These are phyloP conservation scores for Chondrosia reniformis DNA, from an alignment of 37 sponge, comb jelly and placozoan genomes.

Conservation along the genomic window DNA sequence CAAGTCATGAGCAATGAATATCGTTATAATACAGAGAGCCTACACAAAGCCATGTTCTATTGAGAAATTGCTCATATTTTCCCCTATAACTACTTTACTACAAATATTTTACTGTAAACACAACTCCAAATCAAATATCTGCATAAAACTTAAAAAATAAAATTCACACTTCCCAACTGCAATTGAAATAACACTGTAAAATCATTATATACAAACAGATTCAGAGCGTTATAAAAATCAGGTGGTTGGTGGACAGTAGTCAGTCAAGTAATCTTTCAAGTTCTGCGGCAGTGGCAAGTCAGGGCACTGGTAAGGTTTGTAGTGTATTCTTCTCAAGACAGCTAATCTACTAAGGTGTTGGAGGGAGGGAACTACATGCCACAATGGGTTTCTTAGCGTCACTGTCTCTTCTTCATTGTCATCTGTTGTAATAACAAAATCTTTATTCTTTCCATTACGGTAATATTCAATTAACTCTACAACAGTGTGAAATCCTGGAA, in stretches of 20 bases:
- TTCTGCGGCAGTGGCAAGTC: constrained; percentile 58
- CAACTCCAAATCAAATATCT: too few species aligned
- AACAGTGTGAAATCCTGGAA: constrained; percentile 67
- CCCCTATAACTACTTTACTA: too few species aligned
- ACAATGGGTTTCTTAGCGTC: constrained; percentile 60
- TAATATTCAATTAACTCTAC: constrained; percentile 81
- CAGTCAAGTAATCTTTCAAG: constrained; percentile 49
- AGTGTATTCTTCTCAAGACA: constrained; percentile 32
- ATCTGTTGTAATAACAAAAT: constrained; percentile 65
- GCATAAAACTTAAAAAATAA: too few species aligned
- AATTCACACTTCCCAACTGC: too few species aligned
- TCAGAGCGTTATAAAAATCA: background rate
- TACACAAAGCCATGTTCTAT: too few species aligned
- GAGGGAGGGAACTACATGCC: constrained; percentile 70
- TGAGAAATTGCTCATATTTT: too few species aligned
- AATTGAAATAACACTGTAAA: too few species aligned
- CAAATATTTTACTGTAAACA: too few species aligned
- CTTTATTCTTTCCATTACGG: constrained; percentile 30
- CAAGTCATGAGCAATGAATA: too few species aligned
- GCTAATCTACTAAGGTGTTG: constrained; percentile 76
- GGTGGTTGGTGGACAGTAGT: constrained; percentile 50
- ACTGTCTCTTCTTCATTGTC: constrained; percentile 67
- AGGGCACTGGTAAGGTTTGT: constrained; percentile 11
- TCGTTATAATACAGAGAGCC: too few species aligned
- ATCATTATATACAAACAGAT: constrained; percentile 1